Evolutionary conservation across 2,888 invertebrate genomes (phyloP).

Genomic region (Theretra japonica): DNA sequence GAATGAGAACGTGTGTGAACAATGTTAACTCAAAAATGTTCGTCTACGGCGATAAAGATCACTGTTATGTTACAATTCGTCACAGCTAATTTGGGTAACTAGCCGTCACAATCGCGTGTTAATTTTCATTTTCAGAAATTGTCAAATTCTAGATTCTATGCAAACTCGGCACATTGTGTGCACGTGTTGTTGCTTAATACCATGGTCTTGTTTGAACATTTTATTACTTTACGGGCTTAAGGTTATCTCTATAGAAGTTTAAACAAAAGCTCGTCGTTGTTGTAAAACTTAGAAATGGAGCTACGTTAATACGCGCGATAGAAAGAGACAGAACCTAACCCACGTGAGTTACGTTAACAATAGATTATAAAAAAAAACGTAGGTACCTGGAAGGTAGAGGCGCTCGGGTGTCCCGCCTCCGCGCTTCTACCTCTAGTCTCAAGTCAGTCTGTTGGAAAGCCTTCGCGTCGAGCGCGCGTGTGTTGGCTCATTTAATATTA

Average conservation of each 20-base stretch:
- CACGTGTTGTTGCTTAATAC: constrained; percentile 61
- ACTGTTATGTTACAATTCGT: constrained; percentile 17
- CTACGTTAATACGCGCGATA: constrained; percentile 40
- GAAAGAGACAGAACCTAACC: constrained; percentile 65
- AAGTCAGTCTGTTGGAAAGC: constrained; percentile 68
- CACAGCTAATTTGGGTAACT: constrained; percentile 17
- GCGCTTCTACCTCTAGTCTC: constrained; percentile 55
- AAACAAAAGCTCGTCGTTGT: constrained; percentile 68
- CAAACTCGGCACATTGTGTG: constrained; percentile 49
- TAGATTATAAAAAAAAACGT: constrained; percentile 75
- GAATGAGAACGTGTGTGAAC: constrained; percentile 29
- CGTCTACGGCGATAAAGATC: constrained; percentile 2
- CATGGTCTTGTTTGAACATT: constrained; percentile 51
- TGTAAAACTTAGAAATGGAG: constrained; percentile 51
- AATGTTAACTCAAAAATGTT: constrained; percentile 14
- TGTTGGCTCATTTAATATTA: constrained; percentile 34
- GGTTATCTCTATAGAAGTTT: constrained; percentile 70
- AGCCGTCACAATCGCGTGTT: constrained; percentile 27
- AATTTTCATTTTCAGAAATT: constrained; percentile 27
- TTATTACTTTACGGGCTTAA: constrained; percentile 55
- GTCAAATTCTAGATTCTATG: constrained; percentile 1
- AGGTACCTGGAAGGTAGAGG: constrained; percentile 77
- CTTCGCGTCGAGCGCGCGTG: constrained; percentile 47
- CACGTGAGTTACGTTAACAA: constrained; percentile 81
- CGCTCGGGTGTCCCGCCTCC: constrained; percentile 66